phyloP scores from a whole-genome alignment of 2,888 invertebrate genomes.

The Noctua janthe region DNA sequence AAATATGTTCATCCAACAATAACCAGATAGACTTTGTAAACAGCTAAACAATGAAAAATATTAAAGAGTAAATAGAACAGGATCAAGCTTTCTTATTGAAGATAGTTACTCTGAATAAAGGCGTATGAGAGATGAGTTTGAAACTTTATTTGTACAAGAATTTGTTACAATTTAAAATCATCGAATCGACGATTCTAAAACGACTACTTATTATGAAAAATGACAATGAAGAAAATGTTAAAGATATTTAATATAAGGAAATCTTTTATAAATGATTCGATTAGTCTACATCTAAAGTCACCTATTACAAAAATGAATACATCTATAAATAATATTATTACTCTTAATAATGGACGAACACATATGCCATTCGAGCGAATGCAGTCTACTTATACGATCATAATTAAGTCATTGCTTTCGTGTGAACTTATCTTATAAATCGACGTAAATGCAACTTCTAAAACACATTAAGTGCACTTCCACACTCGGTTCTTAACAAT shows the following conservation, averaged over 20 bases:
- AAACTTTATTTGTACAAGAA: conserved; percentile 73
- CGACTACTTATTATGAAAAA: conserved; percentile 57
- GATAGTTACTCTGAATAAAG: conserved; percentile 76
- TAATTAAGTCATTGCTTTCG: conserved; percentile 86
- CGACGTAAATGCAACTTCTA: conserved; percentile 86
- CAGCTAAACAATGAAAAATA: conserved; percentile 82
- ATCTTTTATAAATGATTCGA: conserved; percentile 68
- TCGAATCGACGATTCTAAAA: conserved; percentile 54
- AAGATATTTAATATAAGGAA: conserved; percentile 54
- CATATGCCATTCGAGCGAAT: conserved; percentile 88
- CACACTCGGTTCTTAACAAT: conserved; percentile 68
- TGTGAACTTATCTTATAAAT: conserved; percentile 79
- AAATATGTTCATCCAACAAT: conserved; percentile 86
- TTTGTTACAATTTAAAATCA: conserved; percentile 66
- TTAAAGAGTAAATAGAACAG: conserved; percentile 75
- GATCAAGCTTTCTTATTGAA: conserved; percentile 74
- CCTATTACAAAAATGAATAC: conserved; percentile 85
- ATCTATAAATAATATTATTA: conserved; percentile 85
- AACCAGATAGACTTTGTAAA: conserved; percentile 89
- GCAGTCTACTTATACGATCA: conserved; percentile 87
- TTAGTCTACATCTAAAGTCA: conserved; percentile 75
- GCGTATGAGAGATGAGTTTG: conserved; percentile 67
- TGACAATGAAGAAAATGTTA: conserved; percentile 51
- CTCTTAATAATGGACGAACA: conserved; percentile 89
- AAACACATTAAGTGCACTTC: conserved; percentile 77